Evolutionary conservation across 1,140 invertebrate species (phyloP).

Genomic region (Neodiprion fabricii): DNA sequence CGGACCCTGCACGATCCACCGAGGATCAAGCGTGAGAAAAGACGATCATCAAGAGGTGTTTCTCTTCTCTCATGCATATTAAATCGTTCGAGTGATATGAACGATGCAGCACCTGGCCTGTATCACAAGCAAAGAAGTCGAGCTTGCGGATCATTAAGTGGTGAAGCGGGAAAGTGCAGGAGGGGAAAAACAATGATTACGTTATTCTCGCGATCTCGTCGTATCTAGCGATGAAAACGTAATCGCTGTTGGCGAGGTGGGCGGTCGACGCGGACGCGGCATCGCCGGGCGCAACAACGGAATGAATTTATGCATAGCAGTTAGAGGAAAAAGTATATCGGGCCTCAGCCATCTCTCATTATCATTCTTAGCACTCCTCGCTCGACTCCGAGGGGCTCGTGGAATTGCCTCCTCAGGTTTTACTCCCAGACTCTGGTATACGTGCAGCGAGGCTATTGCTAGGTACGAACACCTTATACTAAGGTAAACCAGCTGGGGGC

Average conservation of each 20-base stretch:
- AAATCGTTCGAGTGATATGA: too few relatives aligned
- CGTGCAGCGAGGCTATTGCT: too few relatives aligned
- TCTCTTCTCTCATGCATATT: too few relatives aligned
- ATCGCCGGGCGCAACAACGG: neutral
- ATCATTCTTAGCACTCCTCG: slow-evolving; percentile 43
- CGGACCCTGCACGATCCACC: too few relatives aligned
- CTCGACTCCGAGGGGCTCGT: slow-evolving; percentile 26
- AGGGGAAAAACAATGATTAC: slow-evolving; percentile 15
- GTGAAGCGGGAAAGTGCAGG: slow-evolving; percentile 20
- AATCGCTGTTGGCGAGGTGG: neutral
- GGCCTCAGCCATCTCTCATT: slow-evolving; percentile 45
- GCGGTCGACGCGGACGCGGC: neutral
- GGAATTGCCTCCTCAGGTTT: neutral
- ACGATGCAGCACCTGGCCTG: too few relatives aligned
- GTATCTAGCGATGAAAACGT: slow-evolving; percentile 8
- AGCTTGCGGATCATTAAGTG: neutral
- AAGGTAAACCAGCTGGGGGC: too few relatives aligned
- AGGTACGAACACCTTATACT: too few relatives aligned
- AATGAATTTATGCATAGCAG: slow-evolving; percentile 13
- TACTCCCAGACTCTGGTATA: too few relatives aligned
- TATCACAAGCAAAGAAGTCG: too few relatives aligned
- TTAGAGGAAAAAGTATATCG: slow-evolving; percentile 37
- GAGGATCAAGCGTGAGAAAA: too few relatives aligned
- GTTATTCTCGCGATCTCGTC: slow-evolving; percentile 15
- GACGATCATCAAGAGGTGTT: too few relatives aligned